Base-by-base conservation (phyloP, 2,888 invertebrate genomes). In the Phaonia tiefii region DNA sequence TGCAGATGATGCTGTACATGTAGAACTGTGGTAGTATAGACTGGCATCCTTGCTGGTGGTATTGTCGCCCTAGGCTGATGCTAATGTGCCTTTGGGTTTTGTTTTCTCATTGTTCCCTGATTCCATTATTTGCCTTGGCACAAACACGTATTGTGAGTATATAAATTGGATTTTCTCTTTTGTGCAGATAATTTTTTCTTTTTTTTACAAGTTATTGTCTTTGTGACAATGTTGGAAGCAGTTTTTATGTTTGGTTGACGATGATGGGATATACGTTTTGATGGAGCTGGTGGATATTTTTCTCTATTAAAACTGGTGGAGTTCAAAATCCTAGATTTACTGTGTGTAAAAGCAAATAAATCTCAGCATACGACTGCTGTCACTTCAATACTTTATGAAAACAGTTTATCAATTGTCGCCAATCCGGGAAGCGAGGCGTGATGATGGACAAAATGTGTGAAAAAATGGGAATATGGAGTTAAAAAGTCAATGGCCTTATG, bases 131-230 rank as follows among this genome's bases (percentile, higher is more conserved):
- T 4, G 1, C 22, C 44, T 63, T 54, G 3, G 20, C 49, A 44
- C 44, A 11, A n/a, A n/a, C n/a, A n/a, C n/a, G n/a, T n/a, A 63
- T 70, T 63, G 15, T 49, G 69, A 70, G 63, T 56, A 26, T 26
- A 76, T 73, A 75, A 80, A 80, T 80, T 76, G 63, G 75, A 75
- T 75, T 80, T 72, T 71, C 66, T 56, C 25, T 65, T n/a, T 72
- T 67, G 54, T 72, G 22, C n/a, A 60, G 60, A n/a, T n/a, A n/a
- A n/a, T n/a, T n/a, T n/a, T n/a, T n/a, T 26, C 8, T 66, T 44
- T 73, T 66, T 44, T 54, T 63, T 54, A 58, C 63, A 72, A 56
- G 22, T 75, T 75, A 79, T 75, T 75, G 72, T 69, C 49, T 65
- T 69, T 73, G 54, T 37, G 67, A 72, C 72, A 80, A 75, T 75